These are phyloP conservation scores for Acleris cristana DNA, from an alignment of 2,888 invertebrate species.

Conservation along the genomic window DNA sequence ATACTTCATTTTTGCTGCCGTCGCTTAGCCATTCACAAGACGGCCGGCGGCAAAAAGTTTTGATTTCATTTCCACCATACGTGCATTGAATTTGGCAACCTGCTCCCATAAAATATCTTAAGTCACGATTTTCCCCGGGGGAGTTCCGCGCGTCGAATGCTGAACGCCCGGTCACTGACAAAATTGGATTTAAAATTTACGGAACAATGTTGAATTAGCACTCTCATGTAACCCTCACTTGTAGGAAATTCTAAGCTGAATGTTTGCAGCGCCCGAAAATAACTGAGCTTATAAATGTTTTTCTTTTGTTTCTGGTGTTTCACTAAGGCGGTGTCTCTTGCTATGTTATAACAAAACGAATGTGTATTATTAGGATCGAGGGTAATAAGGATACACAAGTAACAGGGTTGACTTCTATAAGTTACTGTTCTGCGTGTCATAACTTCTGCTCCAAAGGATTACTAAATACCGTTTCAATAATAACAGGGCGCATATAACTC, in stretches of 20 bases:
- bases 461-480: conserved; percentile 3
- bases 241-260: conserved; percentile 23
- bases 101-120: conserved; percentile 27
- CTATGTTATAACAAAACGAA: conserved; percentile 8
- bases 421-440: too few relatives aligned
- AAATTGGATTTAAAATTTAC: conserved; percentile 24
- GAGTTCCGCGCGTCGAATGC: conserved; percentile 2
- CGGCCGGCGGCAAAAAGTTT: conserved; percentile 34
- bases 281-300: conserved; percentile 22
- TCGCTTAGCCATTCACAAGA: conserved; percentile 40
- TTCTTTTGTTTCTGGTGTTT: conserved; percentile 20
- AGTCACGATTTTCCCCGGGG: conserved; percentile 21
- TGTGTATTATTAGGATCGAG: conserved; percentile 6
- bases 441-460: too few relatives aligned
- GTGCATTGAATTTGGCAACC: conserved; percentile 33
- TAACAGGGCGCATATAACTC: conserved; percentile 8
- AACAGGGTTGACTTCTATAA: too few relatives aligned
- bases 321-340: conserved; percentile 7
- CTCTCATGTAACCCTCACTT: conserved; percentile 4
- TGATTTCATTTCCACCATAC: conserved; percentile 36
- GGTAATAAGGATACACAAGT: conserved; percentile 8
- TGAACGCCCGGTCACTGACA: conserved; percentile 10
- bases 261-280: conserved; percentile 30
- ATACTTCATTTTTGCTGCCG: conserved; percentile 49
- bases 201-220: conserved; percentile 32